Conservation (phyloP, 2,888 invertebrate genomes). For the Heliothis peltigera region DNA sequence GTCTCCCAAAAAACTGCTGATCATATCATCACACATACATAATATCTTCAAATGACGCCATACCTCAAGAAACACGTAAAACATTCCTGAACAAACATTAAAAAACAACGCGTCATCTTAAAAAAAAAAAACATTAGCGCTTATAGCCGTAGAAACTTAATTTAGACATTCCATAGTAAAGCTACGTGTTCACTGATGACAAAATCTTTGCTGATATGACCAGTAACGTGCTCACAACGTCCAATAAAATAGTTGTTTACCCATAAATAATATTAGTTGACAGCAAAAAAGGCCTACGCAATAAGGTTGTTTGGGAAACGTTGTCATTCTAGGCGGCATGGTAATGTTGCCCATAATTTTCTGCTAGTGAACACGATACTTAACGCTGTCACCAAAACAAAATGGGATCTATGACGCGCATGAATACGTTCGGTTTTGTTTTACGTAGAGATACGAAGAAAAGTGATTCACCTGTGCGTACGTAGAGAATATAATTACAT, state of each 20-base stretch:
- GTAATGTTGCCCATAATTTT: not conserved
- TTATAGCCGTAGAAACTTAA: constrained; percentile 45
- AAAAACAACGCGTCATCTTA: constrained; percentile 56
- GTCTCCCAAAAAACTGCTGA: constrained; percentile 19
- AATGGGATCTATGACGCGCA: constrained; percentile 48
- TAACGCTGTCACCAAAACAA: constrained; percentile 39
- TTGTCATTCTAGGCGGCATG: not conserved
- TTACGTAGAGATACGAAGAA: constrained; percentile 41
- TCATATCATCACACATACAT: too few relatives aligned
- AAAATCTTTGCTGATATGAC: constrained; percentile 8
- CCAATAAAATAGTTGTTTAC: constrained; percentile 32
- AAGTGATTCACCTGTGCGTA: constrained; percentile 46
- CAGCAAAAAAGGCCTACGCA: constrained; percentile 10
- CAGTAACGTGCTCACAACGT: constrained; percentile 7
- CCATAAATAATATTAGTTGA: constrained; percentile 25
- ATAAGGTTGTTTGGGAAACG: not conserved
- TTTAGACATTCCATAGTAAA: constrained; percentile 47
- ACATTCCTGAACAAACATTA: constrained; percentile 52
- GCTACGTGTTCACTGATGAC: constrained; percentile 28
- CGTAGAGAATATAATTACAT: constrained; percentile 17
- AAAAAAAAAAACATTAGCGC: constrained; percentile 39
- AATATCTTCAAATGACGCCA: constrained; percentile 49
- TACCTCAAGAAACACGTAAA: constrained; percentile 38
- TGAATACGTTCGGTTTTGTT: constrained; percentile 35
- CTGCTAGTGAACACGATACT: constrained; percentile 25